phyloP scores from a whole-genome alignment of 2,113 vertebrate species.

The Podarcis cretensis region DNA sequence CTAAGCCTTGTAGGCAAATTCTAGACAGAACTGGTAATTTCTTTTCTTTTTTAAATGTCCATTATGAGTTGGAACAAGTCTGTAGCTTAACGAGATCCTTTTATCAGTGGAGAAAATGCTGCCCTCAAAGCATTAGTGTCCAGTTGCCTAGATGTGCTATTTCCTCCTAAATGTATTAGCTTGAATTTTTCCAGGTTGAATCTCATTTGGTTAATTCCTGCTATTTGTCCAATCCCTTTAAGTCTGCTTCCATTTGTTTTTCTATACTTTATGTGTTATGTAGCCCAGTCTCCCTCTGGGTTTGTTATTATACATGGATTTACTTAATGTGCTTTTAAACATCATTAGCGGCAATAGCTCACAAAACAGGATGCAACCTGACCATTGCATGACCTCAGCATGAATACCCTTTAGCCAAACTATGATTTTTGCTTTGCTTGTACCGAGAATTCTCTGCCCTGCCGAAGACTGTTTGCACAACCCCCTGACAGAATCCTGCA shows the following conservation, averaged over 20 bases:
- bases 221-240: not conserved
- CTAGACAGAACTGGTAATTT: not conserved
- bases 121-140: not conserved
- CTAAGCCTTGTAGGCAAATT: not conserved
- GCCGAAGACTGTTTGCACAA: not conserved
- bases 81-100: not conserved
- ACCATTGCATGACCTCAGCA: not conserved
- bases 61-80: not conserved
- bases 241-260: slow-evolving; percentile 6
- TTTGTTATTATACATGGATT: not conserved
- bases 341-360: not conserved
- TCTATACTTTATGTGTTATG: not conserved
- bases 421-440: not conserved
- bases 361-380: not conserved
- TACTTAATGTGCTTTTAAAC: slow-evolving; percentile 15
- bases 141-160: not conserved
- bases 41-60: not conserved
- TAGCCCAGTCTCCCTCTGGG: not conserved
- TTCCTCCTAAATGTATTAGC: not conserved
- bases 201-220: not conserved
- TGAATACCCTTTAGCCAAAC: not conserved
- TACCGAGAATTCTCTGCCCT: not conserved
- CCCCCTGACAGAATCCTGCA: not conserved
- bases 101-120: not conserved
- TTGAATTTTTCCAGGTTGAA: slow-evolving; percentile 8